Evolutionary conservation across 2,797 vertebrate species (phyloP).

Genomic region (Choloepus didactylus): DNA sequence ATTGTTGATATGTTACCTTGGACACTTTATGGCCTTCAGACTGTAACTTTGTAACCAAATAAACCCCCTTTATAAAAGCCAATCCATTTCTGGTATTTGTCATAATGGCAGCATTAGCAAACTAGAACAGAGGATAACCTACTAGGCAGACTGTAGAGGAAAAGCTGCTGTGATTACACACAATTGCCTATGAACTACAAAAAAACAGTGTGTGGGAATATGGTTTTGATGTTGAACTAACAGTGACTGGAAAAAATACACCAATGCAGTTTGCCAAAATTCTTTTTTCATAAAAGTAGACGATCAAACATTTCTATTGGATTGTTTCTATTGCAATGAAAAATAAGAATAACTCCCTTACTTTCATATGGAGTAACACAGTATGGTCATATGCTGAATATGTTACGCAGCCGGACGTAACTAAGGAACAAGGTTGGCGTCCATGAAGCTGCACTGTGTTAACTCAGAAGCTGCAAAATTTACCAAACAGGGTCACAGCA

Average conservation of each 20-base stretch:
- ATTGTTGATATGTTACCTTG: too few relatives aligned
- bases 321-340: slow-evolving; percentile 66
- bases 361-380: slow-evolving; percentile 30
- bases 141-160: slow-evolving; percentile 78
- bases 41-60: too few relatives aligned
- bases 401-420: slow-evolving; percentile 62
- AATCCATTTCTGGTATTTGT: too few relatives aligned
- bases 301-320: slow-evolving; percentile 23
- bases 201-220: neutral
- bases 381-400: slow-evolving; percentile 65
- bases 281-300: slow-evolving; percentile 72
- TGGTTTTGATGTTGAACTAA: slow-evolving; percentile 39
- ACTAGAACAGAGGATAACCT: slow-evolving; percentile 28
- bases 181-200: slow-evolving; percentile 39
- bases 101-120: too few relatives aligned
- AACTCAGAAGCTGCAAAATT: slow-evolving; percentile 46
- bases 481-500: slow-evolving; percentile 10
- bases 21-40: too few relatives aligned
- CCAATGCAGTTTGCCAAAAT: slow-evolving; percentile 31
- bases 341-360: slow-evolving; percentile 76
- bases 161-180: slow-evolving; percentile 76
- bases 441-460: slow-evolving; percentile 28
- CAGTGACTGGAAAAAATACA: slow-evolving; percentile 53
- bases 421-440: slow-evolving; percentile 73
- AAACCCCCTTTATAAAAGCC: too few relatives aligned